Conservation (phyloP, 2,797 vertebrate species). For the Scomberomorus guttatus region DNA sequence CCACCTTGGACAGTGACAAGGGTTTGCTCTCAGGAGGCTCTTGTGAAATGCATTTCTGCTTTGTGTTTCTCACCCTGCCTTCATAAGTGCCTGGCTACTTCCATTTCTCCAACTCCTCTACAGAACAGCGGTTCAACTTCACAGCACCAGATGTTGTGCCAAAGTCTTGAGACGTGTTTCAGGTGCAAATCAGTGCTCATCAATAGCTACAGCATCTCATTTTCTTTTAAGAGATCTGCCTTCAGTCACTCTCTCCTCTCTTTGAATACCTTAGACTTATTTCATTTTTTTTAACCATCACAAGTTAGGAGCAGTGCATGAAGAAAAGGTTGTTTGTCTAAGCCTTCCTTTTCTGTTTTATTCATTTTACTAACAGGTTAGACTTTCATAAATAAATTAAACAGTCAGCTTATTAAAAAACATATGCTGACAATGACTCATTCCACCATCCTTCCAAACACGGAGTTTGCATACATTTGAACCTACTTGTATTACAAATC, state of each 20-base stretch:
- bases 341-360: neutral
- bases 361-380: slow-evolving; percentile 6
- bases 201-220: slow-evolving; percentile 12
- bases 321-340: slow-evolving; percentile 18
- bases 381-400: slow-evolving; percentile 33
- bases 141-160: slow-evolving; percentile 56
- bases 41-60: slow-evolving; percentile 38
- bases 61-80: slow-evolving; percentile 47
- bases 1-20: slow-evolving; percentile 62
- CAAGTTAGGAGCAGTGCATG: neutral
- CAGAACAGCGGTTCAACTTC: slow-evolving; percentile 45
- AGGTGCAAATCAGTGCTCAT: slow-evolving; percentile 52
- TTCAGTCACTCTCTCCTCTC: neutral
- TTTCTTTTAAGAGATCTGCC: slow-evolving; percentile 21
- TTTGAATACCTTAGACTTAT: neutral
- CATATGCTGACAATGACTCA: slow-evolving; percentile 17
- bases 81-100: slow-evolving; percentile 41
- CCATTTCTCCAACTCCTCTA: slow-evolving; percentile 26
- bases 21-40: slow-evolving; percentile 41
- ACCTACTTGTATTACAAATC: slow-evolving; percentile 28
- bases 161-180: slow-evolving; percentile 40
- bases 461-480: slow-evolving; percentile 24
- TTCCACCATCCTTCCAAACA: neutral
- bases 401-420: slow-evolving; percentile 52
- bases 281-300: neutral